Percentiles rank a stretch among this genome's conserved stretches.
Conservation (phyloP, 2,888 invertebrate species). For the Malthinus flaveolus region DNA sequence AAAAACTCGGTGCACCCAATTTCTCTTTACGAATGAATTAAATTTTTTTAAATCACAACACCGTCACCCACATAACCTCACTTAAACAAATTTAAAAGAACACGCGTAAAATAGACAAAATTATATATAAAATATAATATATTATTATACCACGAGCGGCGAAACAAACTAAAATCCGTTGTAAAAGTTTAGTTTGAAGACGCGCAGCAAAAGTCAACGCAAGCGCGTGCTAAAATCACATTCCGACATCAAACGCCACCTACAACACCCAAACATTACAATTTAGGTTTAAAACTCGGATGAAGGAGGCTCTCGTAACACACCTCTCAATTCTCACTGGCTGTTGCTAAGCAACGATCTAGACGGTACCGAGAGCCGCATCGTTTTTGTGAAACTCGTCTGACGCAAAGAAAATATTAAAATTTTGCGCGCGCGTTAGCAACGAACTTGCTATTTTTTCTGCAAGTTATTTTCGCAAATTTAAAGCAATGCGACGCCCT, state of each 20-base stretch:
- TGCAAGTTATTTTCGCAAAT: too few species aligned
- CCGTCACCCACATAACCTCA: background rate
- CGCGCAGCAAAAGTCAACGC: conserved; percentile 1
- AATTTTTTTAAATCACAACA: background rate
- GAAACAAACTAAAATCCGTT: conserved; percentile 4
- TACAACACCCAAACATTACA: conserved; percentile 4
- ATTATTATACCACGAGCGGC: background rate
- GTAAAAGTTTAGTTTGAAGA: conserved; percentile 1
- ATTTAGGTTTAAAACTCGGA: conserved; percentile 12
- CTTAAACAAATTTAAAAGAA: background rate
- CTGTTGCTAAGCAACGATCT: conserved; percentile 35
- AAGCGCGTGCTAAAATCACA: background rate
- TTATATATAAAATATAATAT: background rate
- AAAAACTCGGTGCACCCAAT: too few species aligned
- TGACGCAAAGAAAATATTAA: background rate
- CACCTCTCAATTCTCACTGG: conserved; percentile 29
- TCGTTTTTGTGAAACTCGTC: conserved; percentile 9
- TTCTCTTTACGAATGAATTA: background rate
- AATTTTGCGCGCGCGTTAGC: conserved; percentile 4
- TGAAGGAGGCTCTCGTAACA: conserved; percentile 22
- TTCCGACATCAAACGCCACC: conserved; percentile 22
- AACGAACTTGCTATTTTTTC: too few species aligned
- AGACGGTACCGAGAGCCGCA: conserved; percentile 6
- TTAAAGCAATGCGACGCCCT: too few species aligned
- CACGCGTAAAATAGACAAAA: too few species aligned